Percentiles rank a stretch among this genome's conserved stretches.
Evolutionary conservation across 2,113 vertebrate species (phyloP).

Genomic region (Arvicanthis niloticus): DNA sequence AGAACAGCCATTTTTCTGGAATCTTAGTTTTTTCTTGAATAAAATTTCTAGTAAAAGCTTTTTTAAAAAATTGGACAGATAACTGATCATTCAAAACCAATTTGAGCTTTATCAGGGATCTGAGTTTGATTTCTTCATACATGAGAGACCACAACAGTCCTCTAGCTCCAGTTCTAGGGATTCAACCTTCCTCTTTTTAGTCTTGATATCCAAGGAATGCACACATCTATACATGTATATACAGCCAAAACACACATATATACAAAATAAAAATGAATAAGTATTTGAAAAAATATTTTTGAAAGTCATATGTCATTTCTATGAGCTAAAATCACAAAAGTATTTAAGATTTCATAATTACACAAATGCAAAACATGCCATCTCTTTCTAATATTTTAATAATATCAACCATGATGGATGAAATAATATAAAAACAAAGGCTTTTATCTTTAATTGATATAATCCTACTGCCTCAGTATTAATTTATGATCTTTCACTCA

Average conservation of each 20-base stretch:
- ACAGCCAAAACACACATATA: background rate
- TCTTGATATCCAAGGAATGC: background rate
- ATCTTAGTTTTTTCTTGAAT: background rate
- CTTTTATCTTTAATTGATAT: background rate
- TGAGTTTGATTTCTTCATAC: background rate
- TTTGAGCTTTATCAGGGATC: too few species aligned
- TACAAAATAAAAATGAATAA: background rate
- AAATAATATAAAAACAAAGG: background rate
- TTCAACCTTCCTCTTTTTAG: background rate
- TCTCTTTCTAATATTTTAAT: background rate
- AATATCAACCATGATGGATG: background rate
- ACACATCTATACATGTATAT: too few species aligned
- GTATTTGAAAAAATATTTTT: background rate
- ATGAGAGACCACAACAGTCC: fast-evolving
- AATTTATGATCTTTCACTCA: background rate
- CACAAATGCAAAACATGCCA: background rate
- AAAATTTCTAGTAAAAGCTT: background rate
- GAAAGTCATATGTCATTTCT: background rate
- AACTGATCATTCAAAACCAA: background rate
- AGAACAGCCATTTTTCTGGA: too few species aligned
- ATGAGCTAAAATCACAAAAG: background rate
- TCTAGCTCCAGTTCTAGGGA: background rate
- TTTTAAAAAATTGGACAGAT: background rate
- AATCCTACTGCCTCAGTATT: background rate
- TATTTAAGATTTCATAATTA: background rate